Evolutionary conservation across 2,888 invertebrate genomes (phyloP), one percentile per base, ranked within the genome.

Genomic region (Rhagium mordax): DNA sequence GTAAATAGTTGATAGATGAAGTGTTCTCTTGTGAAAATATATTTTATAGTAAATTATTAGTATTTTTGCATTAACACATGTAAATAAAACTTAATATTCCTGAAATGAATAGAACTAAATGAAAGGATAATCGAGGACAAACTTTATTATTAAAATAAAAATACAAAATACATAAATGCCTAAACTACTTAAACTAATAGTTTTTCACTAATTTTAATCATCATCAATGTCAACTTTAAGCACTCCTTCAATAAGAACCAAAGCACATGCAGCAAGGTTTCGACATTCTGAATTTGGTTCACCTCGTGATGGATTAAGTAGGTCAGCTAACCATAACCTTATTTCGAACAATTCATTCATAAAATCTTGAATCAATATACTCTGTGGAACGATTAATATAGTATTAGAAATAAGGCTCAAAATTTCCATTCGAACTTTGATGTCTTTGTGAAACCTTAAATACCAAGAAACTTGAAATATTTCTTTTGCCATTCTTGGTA

Each of bases 361-460:
- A 79, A 94, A 92, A 66, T 94, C 92, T 0, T 86, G 87, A 1
- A 89, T 85, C 2, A 95, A 81, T 13, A 92, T 86, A 8, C 88
- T 86, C 0, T 89, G 84, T 0, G 95, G 93, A 10, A 93, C 88
- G 0, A 90, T 91, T 2, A 94, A 83, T 0, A 94, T 84, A 0
- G 93, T 91, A 0, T 93, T 89, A 0, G 93, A 93, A 0, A 95
- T 86, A 64, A 94, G 88, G 18, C 92, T 90, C n/a, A 95, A 88
- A 0, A 93, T 91, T 4, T 91, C 92, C 16, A 90, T 86, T 64
- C 94, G 90, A 0, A 96, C 91, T 79, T 91, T 91, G 0, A 92
- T 90, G 69, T 95, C 93, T 0, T 89, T 87, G 47, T 93, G 92
- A 81, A 92, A 94, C 49, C 93, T 89, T 79, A 95, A 87, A 68